These are phyloP conservation scores for Tanytarsus gracilentus DNA, from an alignment of 2,888 invertebrate genomes.

Conservation along the genomic window DNA sequence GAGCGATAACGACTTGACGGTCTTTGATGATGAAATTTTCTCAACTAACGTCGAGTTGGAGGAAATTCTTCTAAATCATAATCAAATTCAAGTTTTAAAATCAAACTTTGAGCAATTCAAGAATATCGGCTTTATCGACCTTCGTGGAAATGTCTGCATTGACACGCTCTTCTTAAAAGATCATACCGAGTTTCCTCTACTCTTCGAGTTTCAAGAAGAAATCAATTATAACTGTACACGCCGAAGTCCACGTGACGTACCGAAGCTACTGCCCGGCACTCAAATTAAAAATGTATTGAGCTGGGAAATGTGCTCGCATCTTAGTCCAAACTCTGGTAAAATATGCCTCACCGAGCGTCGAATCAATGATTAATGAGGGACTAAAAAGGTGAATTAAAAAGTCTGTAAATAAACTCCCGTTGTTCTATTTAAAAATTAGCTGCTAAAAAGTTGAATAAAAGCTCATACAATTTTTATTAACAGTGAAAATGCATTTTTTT, in stretches of 20 bases:
- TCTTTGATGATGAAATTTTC: slow-evolving; percentile 7
- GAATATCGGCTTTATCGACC: background rate
- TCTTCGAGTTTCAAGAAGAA: slow-evolving; percentile 4
- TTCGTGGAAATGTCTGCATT: background rate
- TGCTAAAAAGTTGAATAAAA: too few relatives aligned
- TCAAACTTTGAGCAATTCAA: background rate
- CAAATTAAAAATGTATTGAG: background rate
- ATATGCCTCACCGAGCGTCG: background rate
- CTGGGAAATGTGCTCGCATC: background rate
- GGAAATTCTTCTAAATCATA: background rate
- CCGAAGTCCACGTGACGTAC: background rate
- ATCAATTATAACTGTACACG: slow-evolving; percentile 3
- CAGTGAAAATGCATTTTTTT: too few relatives aligned
- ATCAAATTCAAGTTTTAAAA: background rate
- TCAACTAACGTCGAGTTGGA: background rate
- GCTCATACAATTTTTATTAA: too few relatives aligned
- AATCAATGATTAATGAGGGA: too few relatives aligned
- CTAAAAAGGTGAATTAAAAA: background rate
- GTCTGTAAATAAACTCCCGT: background rate
- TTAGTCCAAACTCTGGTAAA: background rate
- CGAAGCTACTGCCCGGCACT: background rate
- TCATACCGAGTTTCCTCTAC: background rate
- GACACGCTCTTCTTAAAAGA: background rate
- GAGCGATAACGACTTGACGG: background rate
- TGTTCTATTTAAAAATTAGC: too few relatives aligned